Evolutionary conservation across 2,113 vertebrate genomes (phyloP), one percentile per base, ranked within the genome.

Genomic region (Nansenia antarctica): DNA sequence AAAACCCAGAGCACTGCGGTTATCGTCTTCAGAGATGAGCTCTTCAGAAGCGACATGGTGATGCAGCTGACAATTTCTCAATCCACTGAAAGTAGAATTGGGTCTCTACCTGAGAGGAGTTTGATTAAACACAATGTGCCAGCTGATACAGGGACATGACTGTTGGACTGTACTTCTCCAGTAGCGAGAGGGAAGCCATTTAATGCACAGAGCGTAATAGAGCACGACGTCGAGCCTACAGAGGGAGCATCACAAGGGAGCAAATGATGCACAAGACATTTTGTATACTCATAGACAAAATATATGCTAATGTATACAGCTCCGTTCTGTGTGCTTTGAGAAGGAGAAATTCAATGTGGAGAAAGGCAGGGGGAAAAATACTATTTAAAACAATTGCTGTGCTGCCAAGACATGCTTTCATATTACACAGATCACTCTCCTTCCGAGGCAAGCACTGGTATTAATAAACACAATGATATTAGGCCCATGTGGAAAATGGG

Each of bases 261-360:
- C n/a, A n/a, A n/a, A n/a, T n/a, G n/a, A n/a, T n/a, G n/a, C n/a
- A n/a, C n/a, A n/a, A n/a, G n/a, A n/a, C n/a, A n/a, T n/a, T n/a
- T n/a, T n/a, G n/a, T n/a, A n/a, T n/a, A n/a, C 37, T n/a, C n/a
- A n/a, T 29, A 42, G 76, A 70, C 78, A 77, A 83, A 85, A 78
- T 73, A 81, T 80, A 81, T 85, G 82, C 67, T 79, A 84, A 86
- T 79, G 49, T 61, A 59, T 72, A 68, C 34, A 59, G 9, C n/a
- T 49, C 47, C 54, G 34, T 53, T 77, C 66, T 30, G 60, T 7
- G 22, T 55, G 53, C 22, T 22, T 20, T 8, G 52, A 27, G n/a
- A 0, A 1, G n/a, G 22, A 24, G 9, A 8, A 31, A 62, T 27
- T 45, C 26, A 26, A 30, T 24, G 61, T 53, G 26, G 18, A 62